A percentile compares a stretch with the other conserved stretches of the same genome.
These are phyloP conservation scores for Bradypus variegatus DNA, from an alignment of 2,797 vertebrate genomes.

Conservation along the genomic window DNA sequence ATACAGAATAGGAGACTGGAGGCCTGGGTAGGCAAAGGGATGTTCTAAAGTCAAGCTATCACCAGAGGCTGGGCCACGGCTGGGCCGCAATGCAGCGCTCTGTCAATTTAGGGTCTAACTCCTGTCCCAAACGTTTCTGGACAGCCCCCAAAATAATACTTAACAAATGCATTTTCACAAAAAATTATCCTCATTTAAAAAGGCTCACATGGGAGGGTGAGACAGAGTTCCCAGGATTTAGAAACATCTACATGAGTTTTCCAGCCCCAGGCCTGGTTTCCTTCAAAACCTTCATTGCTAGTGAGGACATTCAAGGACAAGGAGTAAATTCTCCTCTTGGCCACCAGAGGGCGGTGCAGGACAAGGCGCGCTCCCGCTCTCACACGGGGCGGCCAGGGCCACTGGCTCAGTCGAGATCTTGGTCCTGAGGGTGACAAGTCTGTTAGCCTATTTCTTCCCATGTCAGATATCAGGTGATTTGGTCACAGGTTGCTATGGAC, in stretches of 20 bases:
- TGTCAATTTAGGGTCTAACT: background rate
- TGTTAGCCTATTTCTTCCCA: background rate
- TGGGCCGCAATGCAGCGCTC: background rate
- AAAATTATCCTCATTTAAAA: background rate
- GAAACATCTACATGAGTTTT: background rate
- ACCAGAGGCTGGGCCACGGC: background rate
- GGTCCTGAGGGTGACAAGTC: background rate
- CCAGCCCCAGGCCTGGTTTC: background rate
- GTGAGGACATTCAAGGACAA: background rate
- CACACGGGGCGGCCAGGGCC: fast-evolving
- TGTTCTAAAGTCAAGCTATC: too few relatives aligned
- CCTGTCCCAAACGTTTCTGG: background rate
- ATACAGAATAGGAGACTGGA: background rate
- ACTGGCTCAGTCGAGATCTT: too few relatives aligned
- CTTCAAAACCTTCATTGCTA: background rate
- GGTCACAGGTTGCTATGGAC: background rate
- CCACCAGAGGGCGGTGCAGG: slow-evolving; percentile 47
- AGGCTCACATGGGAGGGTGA: background rate
- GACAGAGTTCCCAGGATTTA: background rate
- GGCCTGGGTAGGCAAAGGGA: background rate
- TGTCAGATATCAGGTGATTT: background rate
- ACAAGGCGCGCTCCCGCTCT: background rate
- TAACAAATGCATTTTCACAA: background rate
- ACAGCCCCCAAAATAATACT: background rate
- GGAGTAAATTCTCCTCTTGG: background rate